Conservation (phyloP, 1,140 invertebrate genomes). For the Drosophila jambulina region DNA sequence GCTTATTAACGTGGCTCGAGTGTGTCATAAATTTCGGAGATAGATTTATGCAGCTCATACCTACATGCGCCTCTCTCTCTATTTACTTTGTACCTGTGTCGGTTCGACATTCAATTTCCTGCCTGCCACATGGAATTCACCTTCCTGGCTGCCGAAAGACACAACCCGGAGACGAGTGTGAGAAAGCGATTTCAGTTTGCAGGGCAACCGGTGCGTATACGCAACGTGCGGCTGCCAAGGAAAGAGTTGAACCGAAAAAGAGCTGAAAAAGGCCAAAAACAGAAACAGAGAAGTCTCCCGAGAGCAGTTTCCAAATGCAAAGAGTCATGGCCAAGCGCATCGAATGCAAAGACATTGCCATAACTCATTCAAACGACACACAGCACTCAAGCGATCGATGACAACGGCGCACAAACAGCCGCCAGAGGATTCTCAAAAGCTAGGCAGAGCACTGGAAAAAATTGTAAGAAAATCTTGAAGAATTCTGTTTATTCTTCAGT, state of each 20-base stretch:
- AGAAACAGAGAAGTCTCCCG: slow-evolving; percentile 16
- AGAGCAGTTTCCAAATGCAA: slow-evolving; percentile 46
- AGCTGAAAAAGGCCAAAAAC: neutral
- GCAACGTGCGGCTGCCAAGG: slow-evolving; percentile 19
- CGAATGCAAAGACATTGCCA: slow-evolving; percentile 60
- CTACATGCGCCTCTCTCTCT: slow-evolving; percentile 15
- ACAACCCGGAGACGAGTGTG: slow-evolving; percentile 26
- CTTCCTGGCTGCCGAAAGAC: slow-evolving; percentile 27
- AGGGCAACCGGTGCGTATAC: slow-evolving; percentile 52
- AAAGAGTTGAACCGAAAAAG: slow-evolving; percentile 23
- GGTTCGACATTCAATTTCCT: slow-evolving; percentile 71
- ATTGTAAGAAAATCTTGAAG: neutral
- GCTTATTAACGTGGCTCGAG: slow-evolving; percentile 74
- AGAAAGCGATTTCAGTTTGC: slow-evolving; percentile 12
- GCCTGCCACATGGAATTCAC: slow-evolving; percentile 36
- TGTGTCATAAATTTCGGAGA: slow-evolving; percentile 71
- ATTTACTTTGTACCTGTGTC: slow-evolving; percentile 54
- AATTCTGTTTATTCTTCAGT: no score
- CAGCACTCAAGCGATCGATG: slow-evolving; percentile 52
- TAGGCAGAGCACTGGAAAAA: neutral
- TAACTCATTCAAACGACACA: slow-evolving; percentile 64
- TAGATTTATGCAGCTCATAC: slow-evolving; percentile 62
- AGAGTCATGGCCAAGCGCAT: slow-evolving; percentile 42
- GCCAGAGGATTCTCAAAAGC: slow-evolving; percentile 40
- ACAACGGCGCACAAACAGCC: slow-evolving; percentile 33